Evolutionary conservation across 1,140 invertebrate species (phyloP), one percentile per base, ranked within the genome.

Genomic region (Neelides sp.): DNA sequence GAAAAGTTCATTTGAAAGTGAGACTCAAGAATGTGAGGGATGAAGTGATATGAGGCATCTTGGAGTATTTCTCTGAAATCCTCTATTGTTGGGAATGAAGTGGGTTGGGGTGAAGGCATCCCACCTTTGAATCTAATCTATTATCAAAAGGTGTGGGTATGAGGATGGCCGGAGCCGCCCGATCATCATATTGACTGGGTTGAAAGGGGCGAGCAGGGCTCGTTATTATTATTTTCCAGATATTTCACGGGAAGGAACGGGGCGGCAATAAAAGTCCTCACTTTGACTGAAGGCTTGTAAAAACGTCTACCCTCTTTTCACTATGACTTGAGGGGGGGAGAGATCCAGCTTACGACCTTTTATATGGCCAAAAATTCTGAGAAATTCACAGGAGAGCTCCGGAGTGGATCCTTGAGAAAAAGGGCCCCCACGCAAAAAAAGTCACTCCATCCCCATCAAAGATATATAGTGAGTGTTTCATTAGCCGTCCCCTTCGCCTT

Each of bases 221-320:
- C 8, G 22, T 51, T 43, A 52, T 52, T 52, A 56, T 56, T 56
- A 50, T 55, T 52, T 49, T 46, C 36, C 43, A 57, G 36, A 41
- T 48, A 49, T 54, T 55, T 58, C 49, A 58, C 44, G 48, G 48
- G 51, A 35, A 48, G 37, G 51, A 55, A 32, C 39, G 26, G 49
- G 52, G 42, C 42, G 48, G 57, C 50, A 53, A 59, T 59, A 59
- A 59, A 59, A 59, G 58, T 54, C 47, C 44, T 42, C 43, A 59
- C 41, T 59, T 59, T 59, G 58, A 59, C 48, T 59, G 58, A 59
- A 59, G 46, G 47, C 58, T 59, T 59, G 54, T 59, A 59, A 59
- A 59, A 59, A 41, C 52, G 58, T 59, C 58, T 54, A 24, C 51
- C 48, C 48, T 55, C 37, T 55, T n/a, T 55, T 59, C 50, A 55